Evolutionary conservation across 2,797 vertebrate species (phyloP), one percentile per base, ranked within the genome.

Genomic region (Mus spretus): DNA sequence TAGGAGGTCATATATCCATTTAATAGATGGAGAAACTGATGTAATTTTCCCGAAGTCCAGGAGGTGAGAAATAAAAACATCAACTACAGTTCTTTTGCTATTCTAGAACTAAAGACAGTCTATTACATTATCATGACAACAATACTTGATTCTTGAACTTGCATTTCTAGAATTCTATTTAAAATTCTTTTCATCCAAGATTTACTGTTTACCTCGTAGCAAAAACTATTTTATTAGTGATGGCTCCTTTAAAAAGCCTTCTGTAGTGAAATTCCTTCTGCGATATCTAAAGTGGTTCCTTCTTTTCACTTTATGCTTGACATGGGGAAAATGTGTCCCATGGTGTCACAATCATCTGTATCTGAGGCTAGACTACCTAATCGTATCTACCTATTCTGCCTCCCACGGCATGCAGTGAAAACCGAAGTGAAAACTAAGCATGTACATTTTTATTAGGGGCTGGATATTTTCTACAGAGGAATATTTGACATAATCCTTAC

Each of bases 1-100:
- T 44, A 3, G 85, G 34, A 4, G 85, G 31, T 96, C 65, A 70
- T 34, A 55, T 95, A 89, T 1, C 34, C 3, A 1, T 77, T 34
- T 96, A 97, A 96, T 82, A 93, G 31, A 86, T 80, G 91, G 89
- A 82, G 65, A 93, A 94, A 97, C 40, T 44, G 6, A 80, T 40
- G 1, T 91, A 96, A 28, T 17, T 31, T 61, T 28, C 40, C 82
- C 20, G 91, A 94, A 97, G 53, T 67, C 91, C 65, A 22, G 57
- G 1, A 65, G 17, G 4, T 90, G 34, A 92, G 72, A 90, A 84
- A 67, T 55, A 79, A 83, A 47, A 10, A 67, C 59, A 34, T 83
- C 50, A 89, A 20, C 12, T 1, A 53, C n/a, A n/a, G 15, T 40
- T 65, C 89, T 59, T 44, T 53, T 67, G 31, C 50, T 83, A 78